Evolutionary conservation across 2,113 vertebrate species (phyloP), one percentile per base, ranked within the genome.

Genomic region (Aspidoscelis tigris): DNA sequence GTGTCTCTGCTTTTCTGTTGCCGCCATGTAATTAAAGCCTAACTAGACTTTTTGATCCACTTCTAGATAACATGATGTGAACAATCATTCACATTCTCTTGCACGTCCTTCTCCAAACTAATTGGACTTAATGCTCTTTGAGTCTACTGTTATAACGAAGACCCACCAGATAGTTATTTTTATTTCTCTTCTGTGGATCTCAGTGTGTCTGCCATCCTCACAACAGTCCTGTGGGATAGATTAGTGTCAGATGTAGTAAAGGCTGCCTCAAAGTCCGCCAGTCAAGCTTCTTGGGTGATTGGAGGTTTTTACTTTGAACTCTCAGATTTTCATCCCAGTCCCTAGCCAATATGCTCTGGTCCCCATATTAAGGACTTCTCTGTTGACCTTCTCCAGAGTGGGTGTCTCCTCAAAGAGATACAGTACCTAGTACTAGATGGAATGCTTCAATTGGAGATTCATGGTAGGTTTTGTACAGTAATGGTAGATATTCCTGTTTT

Each of bases 31-130:
- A 87, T 81, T 84, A 88, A 88, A 76, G 90, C 90, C 89, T 92
- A 89, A 92, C 86, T 87, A 92, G 86, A 92, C 87, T 93, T 91
- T 93, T 90, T 92, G 92, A 93, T 94, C 92, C 90, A 88, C 87
- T 91, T 91, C 92, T 92, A 93, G 90, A 88, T 92, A 86, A 91
- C 88, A 89, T 90, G 86, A 84, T 85, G 88, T 89, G 88, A 94
- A 91, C 33, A 89, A 92, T 93, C 89, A 90, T 91, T 91, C 90
- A 91, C 93, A 93, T 85, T 80, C 87, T 94, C 88, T 91, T 92
- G 82, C 64, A 75, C 90, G 81, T 93, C 89, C 87, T 91, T 86
- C 80, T 91, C 55, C 33, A 93, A 88, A 93, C 87, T 92, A 89
- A 92, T 92, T 88, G 87, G 90, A 89, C 92, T 91, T 93, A 92